These are phyloP conservation scores for Carcina quercana DNA, from an alignment of 2,888 invertebrate genomes.

Conservation along the genomic window DNA sequence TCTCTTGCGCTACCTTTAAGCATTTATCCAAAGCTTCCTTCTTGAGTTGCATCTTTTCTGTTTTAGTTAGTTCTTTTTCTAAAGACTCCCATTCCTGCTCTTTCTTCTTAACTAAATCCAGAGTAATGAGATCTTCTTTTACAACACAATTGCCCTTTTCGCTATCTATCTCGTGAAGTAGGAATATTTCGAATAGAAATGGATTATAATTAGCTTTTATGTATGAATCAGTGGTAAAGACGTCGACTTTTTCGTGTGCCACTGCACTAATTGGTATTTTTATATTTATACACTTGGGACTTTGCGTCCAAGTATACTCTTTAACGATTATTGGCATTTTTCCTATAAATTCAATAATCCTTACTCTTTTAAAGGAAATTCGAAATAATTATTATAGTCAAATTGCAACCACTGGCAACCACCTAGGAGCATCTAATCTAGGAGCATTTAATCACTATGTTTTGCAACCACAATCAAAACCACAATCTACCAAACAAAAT, in stretches of 20 bases:
- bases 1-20: constrained; percentile 70
- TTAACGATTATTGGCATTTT: constrained; percentile 83
- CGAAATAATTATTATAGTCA: too few relatives aligned
- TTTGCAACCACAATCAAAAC: too few relatives aligned
- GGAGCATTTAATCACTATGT: too few relatives aligned
- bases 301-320: constrained; percentile 86
- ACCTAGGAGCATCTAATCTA: too few relatives aligned
- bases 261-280: constrained; percentile 78
- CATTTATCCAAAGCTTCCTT: constrained; percentile 72
- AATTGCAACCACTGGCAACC: too few relatives aligned
- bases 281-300: constrained; percentile 74
- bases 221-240: constrained; percentile 80
- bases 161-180: constrained; percentile 76
- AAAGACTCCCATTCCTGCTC: constrained; percentile 72
- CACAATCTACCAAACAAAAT: too few relatives aligned
- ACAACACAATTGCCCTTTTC: constrained; percentile 78
- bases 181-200: constrained; percentile 83
- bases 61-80: constrained; percentile 70
- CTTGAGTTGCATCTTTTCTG: constrained; percentile 72
- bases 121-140: constrained; percentile 75
- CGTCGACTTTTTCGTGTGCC: constrained; percentile 77
- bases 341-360: too few relatives aligned
- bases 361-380: too few relatives aligned
- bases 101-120: constrained; percentile 79
- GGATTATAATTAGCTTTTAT: constrained; percentile 83